phyloP scores from a whole-genome alignment of 1,140 invertebrate genomes.

The Bombus sibiricus region DNA sequence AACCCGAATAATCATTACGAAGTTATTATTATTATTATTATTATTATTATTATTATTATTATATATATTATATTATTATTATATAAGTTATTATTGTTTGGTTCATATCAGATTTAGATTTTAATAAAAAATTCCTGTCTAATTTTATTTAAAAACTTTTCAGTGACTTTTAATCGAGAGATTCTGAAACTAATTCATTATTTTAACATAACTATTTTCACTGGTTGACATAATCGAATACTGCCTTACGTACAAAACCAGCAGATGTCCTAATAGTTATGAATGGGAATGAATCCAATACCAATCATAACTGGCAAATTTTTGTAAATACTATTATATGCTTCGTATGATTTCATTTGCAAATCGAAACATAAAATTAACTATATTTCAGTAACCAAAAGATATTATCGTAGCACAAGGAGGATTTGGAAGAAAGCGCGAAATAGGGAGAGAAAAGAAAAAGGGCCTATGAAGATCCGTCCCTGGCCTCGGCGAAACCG shows the following conservation, averaged over 20 bases:
- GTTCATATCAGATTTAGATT: no score
- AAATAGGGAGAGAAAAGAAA: slow-evolving; percentile 41
- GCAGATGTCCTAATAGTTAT: neutral
- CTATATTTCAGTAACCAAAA: no score
- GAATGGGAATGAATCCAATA: neutral
- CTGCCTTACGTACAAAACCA: neutral
- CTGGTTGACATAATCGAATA: no score
- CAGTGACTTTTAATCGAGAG: neutral
- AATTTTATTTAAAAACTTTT: neutral
- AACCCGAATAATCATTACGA: no score
- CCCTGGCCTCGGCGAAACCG: slow-evolving; percentile 69
- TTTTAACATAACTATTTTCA: neutral
- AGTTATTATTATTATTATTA: no score
- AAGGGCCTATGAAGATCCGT: slow-evolving; percentile 63
- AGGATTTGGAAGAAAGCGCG: neutral
- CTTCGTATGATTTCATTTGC: neutral
- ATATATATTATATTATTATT: no score
- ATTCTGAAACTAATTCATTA: neutral
- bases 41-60: no score
- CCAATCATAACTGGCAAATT: neutral
- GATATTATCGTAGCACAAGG: no score
- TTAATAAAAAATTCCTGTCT: no score
- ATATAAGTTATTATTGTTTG: no score
- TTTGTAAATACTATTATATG: neutral
- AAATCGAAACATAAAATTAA: neutral